Conservation (phyloP, 2,797 vertebrate genomes). For the Lepus townsendii region DNA sequence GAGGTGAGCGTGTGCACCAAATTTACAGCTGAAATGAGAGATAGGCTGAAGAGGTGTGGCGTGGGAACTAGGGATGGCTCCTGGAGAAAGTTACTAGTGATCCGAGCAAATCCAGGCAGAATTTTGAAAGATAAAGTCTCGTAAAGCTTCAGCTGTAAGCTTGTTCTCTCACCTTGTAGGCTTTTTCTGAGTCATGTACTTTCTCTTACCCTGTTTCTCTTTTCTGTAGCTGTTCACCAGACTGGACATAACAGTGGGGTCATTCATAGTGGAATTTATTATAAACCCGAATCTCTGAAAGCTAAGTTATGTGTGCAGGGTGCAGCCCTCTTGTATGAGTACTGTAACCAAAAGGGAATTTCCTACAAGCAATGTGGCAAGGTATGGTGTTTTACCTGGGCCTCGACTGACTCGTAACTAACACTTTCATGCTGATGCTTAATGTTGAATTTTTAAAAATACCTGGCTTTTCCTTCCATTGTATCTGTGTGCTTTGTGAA, state of each 20-base stretch:
- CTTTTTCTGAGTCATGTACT: neutral
- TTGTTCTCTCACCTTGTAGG: neutral
- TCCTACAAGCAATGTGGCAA: slow-evolving; percentile 96
- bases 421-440: slow-evolving; percentile 43
- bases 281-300: slow-evolving; percentile 97
- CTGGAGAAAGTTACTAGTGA: neutral
- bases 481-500: slow-evolving; percentile 31
- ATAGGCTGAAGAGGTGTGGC: neutral
- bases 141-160: neutral
- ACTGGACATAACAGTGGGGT: slow-evolving; percentile 98
- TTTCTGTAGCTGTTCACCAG: slow-evolving; percentile 93
- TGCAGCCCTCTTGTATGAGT: slow-evolving; percentile 94
- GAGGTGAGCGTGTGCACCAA: neutral
- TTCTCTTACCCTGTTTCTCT: slow-evolving; percentile 42
- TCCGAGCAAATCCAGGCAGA: neutral
- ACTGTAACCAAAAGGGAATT: slow-evolving; percentile 95
- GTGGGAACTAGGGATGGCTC: neutral
- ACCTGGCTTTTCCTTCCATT: slow-evolving; percentile 4
- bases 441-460: neutral
- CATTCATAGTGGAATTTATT: slow-evolving; percentile 99
- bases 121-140: neutral
- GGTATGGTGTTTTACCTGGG: slow-evolving; percentile 80
- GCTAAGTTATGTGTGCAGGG: slow-evolving; percentile 96
- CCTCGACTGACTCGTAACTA: slow-evolving; percentile 32
- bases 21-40: slow-evolving; percentile 1